Conservation (phyloP, 92 coral and sea anemone species). For the Meandrina meandrites region DNA sequence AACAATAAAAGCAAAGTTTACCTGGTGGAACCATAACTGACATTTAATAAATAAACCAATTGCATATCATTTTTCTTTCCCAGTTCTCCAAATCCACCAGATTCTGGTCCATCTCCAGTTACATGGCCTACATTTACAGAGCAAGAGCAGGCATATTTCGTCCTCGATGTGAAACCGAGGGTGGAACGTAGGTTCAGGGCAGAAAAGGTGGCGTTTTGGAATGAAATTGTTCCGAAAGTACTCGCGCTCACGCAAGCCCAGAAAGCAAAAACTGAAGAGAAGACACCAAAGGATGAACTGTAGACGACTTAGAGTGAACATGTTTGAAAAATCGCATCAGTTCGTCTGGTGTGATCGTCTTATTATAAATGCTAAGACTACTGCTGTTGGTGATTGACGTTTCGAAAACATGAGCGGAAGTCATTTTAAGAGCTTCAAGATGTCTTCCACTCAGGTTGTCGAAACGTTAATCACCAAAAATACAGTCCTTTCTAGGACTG, state of each 20-base stretch:
- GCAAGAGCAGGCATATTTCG: conserved; percentile 25
- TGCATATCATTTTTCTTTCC: background rate
- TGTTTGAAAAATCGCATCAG: too few species aligned
- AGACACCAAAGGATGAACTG: conserved; percentile 14
- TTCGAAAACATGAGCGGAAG: too few species aligned
- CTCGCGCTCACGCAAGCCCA: background rate
- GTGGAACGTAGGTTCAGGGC: conserved; percentile 29
- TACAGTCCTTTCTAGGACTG: too few species aligned
- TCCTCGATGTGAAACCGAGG: conserved; percentile 33
- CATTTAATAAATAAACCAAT: too few species aligned
- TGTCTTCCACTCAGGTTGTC: too few species aligned
- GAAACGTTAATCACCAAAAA: too few species aligned
- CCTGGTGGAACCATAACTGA: too few species aligned
- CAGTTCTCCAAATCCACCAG: conserved; percentile 16
- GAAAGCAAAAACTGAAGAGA: background rate
- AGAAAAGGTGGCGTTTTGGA: conserved; percentile 39
- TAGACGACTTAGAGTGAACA: background rate
- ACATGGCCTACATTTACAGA: conserved; percentile 34
- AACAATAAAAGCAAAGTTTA: too few species aligned
- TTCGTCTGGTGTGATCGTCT: too few species aligned
- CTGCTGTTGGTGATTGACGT: too few species aligned
- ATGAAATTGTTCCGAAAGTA: conserved; percentile 32
- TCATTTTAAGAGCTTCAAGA: too few species aligned
- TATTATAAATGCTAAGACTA: too few species aligned
- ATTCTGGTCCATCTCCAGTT: conserved; percentile 8